Conservation (phyloP, 2,888 invertebrate species). For the Acanthosepion pharaonis region DNA sequence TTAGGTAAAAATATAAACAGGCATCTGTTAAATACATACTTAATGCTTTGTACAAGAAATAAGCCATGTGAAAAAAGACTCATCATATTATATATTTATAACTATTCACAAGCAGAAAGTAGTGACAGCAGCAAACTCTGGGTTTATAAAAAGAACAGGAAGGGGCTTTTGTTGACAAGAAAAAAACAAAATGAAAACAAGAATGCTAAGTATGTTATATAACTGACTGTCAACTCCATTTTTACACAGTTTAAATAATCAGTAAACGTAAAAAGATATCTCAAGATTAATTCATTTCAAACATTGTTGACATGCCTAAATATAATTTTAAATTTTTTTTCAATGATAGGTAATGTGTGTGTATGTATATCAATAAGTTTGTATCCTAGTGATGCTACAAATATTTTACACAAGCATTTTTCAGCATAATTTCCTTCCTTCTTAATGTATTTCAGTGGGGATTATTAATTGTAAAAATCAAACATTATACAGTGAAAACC, state of each 20-base stretch:
- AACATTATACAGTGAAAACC: no score
- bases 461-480: no score
- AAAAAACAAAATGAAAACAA: not conserved
- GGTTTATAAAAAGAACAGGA: not conserved
- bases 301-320: no score
- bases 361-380: no score
- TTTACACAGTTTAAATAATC: not conserved
- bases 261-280: no score
- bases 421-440: no score
- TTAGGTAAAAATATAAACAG: not conserved
- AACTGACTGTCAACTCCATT: not conserved
- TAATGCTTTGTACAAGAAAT: not conserved
- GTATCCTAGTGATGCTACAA: no score
- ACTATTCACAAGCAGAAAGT: not conserved
- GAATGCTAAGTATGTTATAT: not conserved
- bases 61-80: not conserved
- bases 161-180: not conserved
- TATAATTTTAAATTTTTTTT: not conserved
- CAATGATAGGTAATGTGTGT: accelerated
- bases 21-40: not conserved
- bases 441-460: no score
- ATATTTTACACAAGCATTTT: no score
- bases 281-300: no score
- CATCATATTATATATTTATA: not conserved
- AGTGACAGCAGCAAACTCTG: not conserved